Evolutionary conservation across 1,140 invertebrate genomes (phyloP).

Genomic region (Samia ricini): DNA sequence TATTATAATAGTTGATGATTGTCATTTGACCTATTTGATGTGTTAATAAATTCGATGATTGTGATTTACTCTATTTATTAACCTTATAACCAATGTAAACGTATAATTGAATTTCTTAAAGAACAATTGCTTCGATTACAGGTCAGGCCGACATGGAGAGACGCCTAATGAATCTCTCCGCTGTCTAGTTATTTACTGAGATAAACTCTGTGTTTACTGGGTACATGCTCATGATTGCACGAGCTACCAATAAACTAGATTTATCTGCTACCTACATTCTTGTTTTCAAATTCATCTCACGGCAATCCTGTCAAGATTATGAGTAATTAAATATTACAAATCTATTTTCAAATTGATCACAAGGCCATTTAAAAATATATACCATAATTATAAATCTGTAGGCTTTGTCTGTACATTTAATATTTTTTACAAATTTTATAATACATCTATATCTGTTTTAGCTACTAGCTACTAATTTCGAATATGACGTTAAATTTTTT

Average conservation of each 20-base stretch:
- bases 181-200: conserved; percentile 75
- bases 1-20: too few relatives aligned
- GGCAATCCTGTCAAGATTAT: conserved; percentile 3
- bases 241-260: conserved; percentile 72
- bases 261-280: conserved; percentile 53
- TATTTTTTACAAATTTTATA: too few relatives aligned
- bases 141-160: conserved; percentile 66
- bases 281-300: conserved; percentile 19
- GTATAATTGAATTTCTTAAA: conserved; percentile 70
- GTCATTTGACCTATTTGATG: too few relatives aligned
- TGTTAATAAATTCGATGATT: background rate
- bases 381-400: background rate
- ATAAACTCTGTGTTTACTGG: conserved; percentile 73
- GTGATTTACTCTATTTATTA: background rate
- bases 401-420: background rate
- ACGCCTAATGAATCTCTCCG: conserved; percentile 74
- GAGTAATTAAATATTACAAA: background rate
- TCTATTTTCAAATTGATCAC: background rate
- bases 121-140: conserved; percentile 76
- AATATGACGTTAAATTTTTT: too few relatives aligned
- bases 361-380: background rate
- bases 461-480: too few relatives aligned
- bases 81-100: background rate
- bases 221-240: conserved; percentile 73
- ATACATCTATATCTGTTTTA: too few relatives aligned